Conservation (phyloP, 2,113 vertebrate genomes). For the Dissostichus mawsoni region DNA sequence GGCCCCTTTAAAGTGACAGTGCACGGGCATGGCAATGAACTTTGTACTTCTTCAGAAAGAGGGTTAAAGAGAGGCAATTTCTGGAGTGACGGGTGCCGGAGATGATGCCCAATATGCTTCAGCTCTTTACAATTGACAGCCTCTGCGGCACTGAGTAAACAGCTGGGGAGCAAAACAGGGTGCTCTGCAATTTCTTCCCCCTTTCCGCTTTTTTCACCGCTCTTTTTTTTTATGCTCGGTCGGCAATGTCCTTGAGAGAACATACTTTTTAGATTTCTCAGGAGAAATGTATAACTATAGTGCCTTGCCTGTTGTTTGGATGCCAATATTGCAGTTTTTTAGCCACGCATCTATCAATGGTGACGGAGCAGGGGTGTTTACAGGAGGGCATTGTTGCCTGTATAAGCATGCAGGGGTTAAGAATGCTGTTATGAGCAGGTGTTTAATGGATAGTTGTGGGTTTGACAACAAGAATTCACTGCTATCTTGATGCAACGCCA, state of each 20-base stretch:
- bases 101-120: conserved; percentile 79
- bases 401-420: conserved; percentile 68
- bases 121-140: conserved; percentile 80
- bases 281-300: conserved; percentile 78
- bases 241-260: conserved; percentile 78
- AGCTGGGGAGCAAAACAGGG: conserved; percentile 72
- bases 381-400: conserved; percentile 44
- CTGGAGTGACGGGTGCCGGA: conserved; percentile 73
- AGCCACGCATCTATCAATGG: conserved; percentile 72
- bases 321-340: conserved; percentile 76
- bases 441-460: conserved; percentile 68
- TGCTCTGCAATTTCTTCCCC: conserved; percentile 68
- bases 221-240: conserved; percentile 55
- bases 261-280: conserved; percentile 79
- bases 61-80: conserved; percentile 77
- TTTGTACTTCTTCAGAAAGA: conserved; percentile 58
- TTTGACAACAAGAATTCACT: conserved; percentile 67
- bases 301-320: conserved; percentile 72
- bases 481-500: conserved; percentile 64
- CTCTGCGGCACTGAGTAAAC: conserved; percentile 76
- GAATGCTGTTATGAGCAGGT: conserved; percentile 59
- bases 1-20: conserved; percentile 67
- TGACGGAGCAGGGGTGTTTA: conserved; percentile 67
- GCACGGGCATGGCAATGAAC: conserved; percentile 60
- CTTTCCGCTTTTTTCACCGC: neutral